Evolutionary conservation across 2,888 invertebrate genomes (phyloP).

Genomic region (Aradus depressus): DNA sequence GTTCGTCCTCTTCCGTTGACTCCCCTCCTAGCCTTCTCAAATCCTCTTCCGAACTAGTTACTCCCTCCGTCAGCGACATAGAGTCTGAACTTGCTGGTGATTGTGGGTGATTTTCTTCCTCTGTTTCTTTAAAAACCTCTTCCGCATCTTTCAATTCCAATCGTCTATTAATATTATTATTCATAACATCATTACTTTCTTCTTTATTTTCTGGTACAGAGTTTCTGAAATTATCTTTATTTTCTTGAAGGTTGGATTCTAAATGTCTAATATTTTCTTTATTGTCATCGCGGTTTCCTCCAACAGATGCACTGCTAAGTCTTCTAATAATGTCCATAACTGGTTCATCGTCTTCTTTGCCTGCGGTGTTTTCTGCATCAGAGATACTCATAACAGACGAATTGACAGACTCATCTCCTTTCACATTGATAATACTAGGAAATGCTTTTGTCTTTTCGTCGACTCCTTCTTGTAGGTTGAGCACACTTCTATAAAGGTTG

Average conservation of each 20-base stretch:
- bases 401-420: constrained; percentile 14
- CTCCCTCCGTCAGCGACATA: constrained; percentile 22
- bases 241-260: constrained; percentile 1
- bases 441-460: constrained; percentile 10
- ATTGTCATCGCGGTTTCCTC: constrained; percentile 12
- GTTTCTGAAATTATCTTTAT: constrained; percentile 5
- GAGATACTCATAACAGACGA: constrained; percentile 16
- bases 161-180: constrained; percentile 1
- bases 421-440: constrained; percentile 8
- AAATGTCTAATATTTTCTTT: constrained; percentile 19
- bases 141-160: constrained; percentile 9
- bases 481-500: constrained; percentile 37
- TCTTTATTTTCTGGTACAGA: constrained; percentile 13
- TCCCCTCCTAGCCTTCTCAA: constrained; percentile 25
- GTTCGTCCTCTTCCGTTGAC: constrained; percentile 37
- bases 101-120: constrained; percentile 18
- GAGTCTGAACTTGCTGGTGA: constrained; percentile 20
- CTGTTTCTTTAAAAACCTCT: constrained; percentile 10
- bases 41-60: constrained; percentile 26
- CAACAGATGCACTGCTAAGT: constrained; percentile 8
- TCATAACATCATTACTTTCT: constrained; percentile 9
- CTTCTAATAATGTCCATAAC: constrained; percentile 17
- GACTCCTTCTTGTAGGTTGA: constrained; percentile 22
- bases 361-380: constrained; percentile 8
- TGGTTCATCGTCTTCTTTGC: constrained; percentile 11